These are phyloP conservation scores for Drosophila ananassae DNA, from an alignment of 1,140 invertebrate species.

Conservation along the genomic window DNA sequence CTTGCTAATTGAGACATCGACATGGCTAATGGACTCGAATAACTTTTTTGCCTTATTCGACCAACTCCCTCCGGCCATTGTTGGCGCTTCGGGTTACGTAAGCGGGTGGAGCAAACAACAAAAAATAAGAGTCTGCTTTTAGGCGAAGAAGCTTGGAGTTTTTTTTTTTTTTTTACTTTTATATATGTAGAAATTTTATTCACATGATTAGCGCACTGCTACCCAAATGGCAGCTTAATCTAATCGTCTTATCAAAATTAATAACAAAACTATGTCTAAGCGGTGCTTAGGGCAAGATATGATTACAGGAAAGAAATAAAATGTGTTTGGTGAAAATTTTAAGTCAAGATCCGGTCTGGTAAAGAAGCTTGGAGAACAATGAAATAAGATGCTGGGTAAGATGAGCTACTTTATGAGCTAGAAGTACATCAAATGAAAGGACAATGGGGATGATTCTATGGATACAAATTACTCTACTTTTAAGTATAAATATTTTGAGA, in stretches of 20 bases:
- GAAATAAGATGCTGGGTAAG: conserved; percentile 11
- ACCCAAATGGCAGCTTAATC: too few species aligned
- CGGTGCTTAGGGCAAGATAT: too few species aligned
- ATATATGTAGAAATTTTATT: too few species aligned
- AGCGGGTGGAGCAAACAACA: conserved; percentile 7
- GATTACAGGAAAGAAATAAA: too few species aligned
- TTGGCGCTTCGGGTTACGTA: conserved; percentile 41
- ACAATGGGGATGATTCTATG: conserved; percentile 8
- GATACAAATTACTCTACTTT: neutral
- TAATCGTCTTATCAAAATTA: too few species aligned
- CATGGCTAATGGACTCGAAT: conserved; percentile 67
- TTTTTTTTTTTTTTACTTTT: too few species aligned
- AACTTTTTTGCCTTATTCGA: conserved; percentile 25
- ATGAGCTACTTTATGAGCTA: conserved; percentile 15
- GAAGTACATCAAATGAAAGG: neutral
- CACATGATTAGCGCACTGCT: too few species aligned
- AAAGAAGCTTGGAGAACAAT: conserved; percentile 38
- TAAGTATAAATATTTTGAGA: neutral
- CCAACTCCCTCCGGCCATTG: conserved; percentile 7
- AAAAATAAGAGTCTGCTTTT: conserved; percentile 20
- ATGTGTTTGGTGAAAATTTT: too few species aligned
- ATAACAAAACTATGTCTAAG: too few species aligned
- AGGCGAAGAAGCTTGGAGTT: conserved; percentile 20
- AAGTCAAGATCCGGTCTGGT: too few species aligned
- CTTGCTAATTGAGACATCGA: conserved; percentile 57